Evolutionary conservation across 2,888 invertebrate species (phyloP).

Genomic region (Agrotis clavis): DNA sequence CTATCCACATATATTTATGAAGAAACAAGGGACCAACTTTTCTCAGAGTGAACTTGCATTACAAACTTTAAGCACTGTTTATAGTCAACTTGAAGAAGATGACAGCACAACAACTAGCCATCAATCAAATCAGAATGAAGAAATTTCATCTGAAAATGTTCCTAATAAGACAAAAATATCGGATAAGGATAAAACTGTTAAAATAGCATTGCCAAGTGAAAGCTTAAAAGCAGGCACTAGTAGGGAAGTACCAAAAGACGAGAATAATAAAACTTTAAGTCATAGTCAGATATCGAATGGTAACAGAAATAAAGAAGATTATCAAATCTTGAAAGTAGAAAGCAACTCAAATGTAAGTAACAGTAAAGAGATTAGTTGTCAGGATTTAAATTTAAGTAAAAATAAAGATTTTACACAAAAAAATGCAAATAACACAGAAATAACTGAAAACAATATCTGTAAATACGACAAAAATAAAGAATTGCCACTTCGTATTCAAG

Average conservation of each 20-base stretch:
- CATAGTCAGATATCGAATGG: background rate
- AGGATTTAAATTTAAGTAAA: slow-evolving; percentile 4
- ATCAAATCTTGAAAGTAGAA: slow-evolving; percentile 1
- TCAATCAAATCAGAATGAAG: slow-evolving; percentile 25
- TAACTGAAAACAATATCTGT: slow-evolving; percentile 3
- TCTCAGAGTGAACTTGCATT: slow-evolving; percentile 56
- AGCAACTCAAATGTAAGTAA: background rate
- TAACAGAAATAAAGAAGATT: background rate
- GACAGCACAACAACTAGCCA: slow-evolving; percentile 24
- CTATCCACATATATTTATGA: slow-evolving; percentile 87
- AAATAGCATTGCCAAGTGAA: background rate
- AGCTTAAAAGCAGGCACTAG: slow-evolving; percentile 14
- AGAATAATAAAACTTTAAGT: background rate
- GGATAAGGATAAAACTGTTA: slow-evolving; percentile 22
- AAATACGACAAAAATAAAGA: slow-evolving; percentile 22
- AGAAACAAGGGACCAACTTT: slow-evolving; percentile 72
- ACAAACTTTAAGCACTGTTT: slow-evolving; percentile 38
- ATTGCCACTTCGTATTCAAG: slow-evolving; percentile 16
- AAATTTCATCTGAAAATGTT: slow-evolving; percentile 21
- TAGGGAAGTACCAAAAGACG: slow-evolving; percentile 7
- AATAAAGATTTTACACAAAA: background rate
- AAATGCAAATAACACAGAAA: background rate
- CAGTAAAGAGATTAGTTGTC: background rate
- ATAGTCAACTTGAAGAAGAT: slow-evolving; percentile 34
- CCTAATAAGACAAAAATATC: slow-evolving; percentile 35